Percentiles rank a stretch among this genome's conserved stretches.
Conservation (phyloP, 1,140 invertebrate species). For the Calosoma granatense region DNA sequence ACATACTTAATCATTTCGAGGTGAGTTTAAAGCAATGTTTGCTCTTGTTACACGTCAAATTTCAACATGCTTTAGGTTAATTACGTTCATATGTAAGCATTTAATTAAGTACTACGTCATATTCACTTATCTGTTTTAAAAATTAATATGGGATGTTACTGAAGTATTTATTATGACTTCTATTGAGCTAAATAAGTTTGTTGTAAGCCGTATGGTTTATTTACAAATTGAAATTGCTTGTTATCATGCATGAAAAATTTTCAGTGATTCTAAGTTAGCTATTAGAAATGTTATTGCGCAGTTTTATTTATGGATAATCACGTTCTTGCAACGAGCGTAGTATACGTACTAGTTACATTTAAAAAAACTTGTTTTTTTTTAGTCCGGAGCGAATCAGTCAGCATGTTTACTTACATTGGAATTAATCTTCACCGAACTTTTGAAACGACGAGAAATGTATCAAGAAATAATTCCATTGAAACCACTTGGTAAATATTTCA, state of each 20-base stretch:
- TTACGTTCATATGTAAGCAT: slow-evolving; percentile 13
- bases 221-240: no score
- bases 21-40: slow-evolving; percentile 27
- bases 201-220: no score
- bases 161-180: neutral
- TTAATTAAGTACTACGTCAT: slow-evolving; percentile 4
- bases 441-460: slow-evolving; percentile 50
- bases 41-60: neutral
- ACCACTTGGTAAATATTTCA: slow-evolving; percentile 30
- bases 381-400: slow-evolving; percentile 40
- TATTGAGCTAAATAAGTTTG: no score
- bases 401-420: slow-evolving; percentile 52
- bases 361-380: slow-evolving; percentile 22
- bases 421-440: slow-evolving; percentile 53
- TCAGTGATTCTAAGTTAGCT: no score
- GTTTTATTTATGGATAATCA: no score
- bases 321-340: no score
- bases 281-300: no score
- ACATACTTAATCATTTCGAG: slow-evolving; percentile 53
- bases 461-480: slow-evolving; percentile 44
- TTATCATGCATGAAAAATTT: no score
- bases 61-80: slow-evolving; percentile 21
- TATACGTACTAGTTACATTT: neutral
- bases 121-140: neutral
- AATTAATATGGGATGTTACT: neutral